Conservation (phyloP, 2,797 vertebrate genomes). For the Dallia pectoralis region DNA sequence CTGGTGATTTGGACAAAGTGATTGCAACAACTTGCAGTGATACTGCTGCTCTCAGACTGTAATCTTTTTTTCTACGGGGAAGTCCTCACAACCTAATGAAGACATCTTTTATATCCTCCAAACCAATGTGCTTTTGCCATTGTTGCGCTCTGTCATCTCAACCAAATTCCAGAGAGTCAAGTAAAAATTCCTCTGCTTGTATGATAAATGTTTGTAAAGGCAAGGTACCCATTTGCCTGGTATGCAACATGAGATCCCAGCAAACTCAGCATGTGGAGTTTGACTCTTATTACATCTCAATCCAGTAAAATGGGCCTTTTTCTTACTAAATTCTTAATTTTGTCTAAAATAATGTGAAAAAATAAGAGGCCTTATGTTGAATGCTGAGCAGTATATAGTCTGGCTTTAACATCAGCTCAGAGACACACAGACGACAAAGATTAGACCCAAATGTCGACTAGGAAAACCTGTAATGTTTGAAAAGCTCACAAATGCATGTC, state of each 20-base stretch:
- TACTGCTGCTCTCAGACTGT: too few relatives aligned
- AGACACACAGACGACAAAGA: constrained; percentile 29
- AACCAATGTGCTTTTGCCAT: constrained; percentile 24
- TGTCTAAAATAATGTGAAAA: background rate
- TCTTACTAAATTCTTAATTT: background rate
- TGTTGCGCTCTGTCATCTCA: background rate
- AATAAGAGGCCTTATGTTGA: background rate
- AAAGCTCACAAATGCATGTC: constrained; percentile 42
- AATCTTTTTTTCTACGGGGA: too few relatives aligned
- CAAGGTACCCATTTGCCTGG: constrained; percentile 23
- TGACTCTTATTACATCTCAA: constrained; percentile 13
- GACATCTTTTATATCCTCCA: background rate
- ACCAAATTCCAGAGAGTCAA: background rate
- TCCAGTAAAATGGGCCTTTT: background rate
- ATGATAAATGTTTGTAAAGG: background rate
- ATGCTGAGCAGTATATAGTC: background rate
- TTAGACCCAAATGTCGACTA: constrained; percentile 21
- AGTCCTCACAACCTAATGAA: constrained; percentile 2
- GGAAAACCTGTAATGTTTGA: constrained; percentile 42
- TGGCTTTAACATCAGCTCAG: constrained; percentile 4
- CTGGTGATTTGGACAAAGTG: too few relatives aligned
- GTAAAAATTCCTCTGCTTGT: background rate
- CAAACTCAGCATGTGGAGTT: background rate
- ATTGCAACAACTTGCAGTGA: too few relatives aligned
- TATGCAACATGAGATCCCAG: constrained; percentile 21